Evolutionary conservation across 2,113 vertebrate species (phyloP).

Genomic region (Archilochus colubris): DNA sequence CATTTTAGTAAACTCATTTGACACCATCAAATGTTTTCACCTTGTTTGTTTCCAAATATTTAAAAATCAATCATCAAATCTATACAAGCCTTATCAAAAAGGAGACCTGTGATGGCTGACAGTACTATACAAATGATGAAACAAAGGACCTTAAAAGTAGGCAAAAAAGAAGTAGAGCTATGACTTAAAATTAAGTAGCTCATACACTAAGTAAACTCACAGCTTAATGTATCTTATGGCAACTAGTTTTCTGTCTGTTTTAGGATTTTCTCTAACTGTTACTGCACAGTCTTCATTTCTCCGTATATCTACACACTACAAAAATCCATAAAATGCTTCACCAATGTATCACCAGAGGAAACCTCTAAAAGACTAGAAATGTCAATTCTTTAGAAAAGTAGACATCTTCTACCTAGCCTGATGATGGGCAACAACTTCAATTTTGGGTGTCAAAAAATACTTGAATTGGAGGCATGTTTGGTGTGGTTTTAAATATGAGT

Average conservation of each 20-base stretch:
- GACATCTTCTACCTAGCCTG: background rate
- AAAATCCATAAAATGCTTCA: background rate
- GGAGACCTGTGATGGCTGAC: background rate
- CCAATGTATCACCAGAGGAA: background rate
- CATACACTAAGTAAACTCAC: background rate
- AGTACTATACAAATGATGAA: background rate
- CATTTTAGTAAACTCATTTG: background rate
- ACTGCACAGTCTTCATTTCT: background rate
- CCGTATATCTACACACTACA: accelerated
- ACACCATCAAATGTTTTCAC: background rate
- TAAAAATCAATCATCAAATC: background rate
- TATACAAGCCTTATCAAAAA: background rate
- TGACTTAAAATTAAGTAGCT: background rate
- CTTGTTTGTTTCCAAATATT: background rate
- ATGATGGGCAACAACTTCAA: background rate
- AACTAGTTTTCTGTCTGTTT: background rate
- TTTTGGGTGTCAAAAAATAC: accelerated
- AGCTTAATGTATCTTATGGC: background rate
- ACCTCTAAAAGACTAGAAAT: background rate
- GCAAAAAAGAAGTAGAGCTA: background rate
- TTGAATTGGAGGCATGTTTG: background rate
- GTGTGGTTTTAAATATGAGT: background rate
- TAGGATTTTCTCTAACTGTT: background rate
- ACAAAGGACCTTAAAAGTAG: background rate
- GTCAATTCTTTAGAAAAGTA: background rate